Base-by-base conservation (phyloP, 1,140 invertebrate genomes). In the Microplitis demolitor region DNA sequence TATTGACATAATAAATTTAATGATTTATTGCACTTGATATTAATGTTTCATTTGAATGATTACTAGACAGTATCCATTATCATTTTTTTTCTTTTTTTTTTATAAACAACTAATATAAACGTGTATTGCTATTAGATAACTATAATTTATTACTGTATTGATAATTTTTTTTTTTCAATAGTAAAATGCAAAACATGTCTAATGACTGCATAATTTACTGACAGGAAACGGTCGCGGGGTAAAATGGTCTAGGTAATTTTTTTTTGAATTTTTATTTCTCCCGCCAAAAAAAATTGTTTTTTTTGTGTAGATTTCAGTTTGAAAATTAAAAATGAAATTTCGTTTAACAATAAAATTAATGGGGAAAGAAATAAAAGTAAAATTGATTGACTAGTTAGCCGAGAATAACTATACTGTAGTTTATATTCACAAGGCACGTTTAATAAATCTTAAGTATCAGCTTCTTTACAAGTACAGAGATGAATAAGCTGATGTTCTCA, bases 401-500 rank as follows among this genome's bases (percentile, higher is more conserved):
- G 14, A 14, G 34, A 14, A 39, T 58, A 69, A 54, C 8, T 60
- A 35, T 16, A 60, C 35, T 16, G 54, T 34, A 45, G 67, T 69
- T 45, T 33, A 54, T 71, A 71, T 72, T 72, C 70, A 45, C 24
- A 51, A 58, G 53, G 60, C 6, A 58, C 31, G 34, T 72, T 11
- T 54, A 56, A 72, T 72, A 72, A 72, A 72, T 72, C 70, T 66
- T 39, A 16, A 54, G 34, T 5, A 13, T 24, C 53, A 33, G 45
- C 63, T 66, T 72, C 70, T 60, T 60, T 4, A 24, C 51, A 54
- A 66, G 54, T 66, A 24, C 66, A 66, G 37, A 53, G 51, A 72
- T 72, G 70, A 72, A 72, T 72, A 72, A 72, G 61, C 61, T 66
- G 53, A 45, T 45, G 70, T 51, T 45, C 62, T 72, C 70, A 72